Conservation (phyloP, 2,113 vertebrate species). For the Leptodactylus fuscus region DNA sequence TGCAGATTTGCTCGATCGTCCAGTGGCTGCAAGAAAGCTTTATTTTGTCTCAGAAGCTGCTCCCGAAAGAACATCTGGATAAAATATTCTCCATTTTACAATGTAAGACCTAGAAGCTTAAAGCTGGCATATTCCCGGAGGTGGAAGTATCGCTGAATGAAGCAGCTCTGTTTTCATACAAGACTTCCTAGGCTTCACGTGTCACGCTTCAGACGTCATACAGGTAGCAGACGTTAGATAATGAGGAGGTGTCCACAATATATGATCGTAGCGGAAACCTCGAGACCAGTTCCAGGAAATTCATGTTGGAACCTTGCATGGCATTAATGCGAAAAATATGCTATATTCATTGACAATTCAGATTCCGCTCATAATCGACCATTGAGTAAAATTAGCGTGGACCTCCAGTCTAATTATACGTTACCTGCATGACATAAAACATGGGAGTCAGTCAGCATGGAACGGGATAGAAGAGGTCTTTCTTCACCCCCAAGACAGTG, state of each 20-base stretch:
- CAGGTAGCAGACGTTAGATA: slow-evolving; percentile 8
- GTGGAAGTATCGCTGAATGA: slow-evolving; percentile 20
- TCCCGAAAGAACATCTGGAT: slow-evolving; percentile 49
- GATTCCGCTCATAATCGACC: slow-evolving; percentile 9
- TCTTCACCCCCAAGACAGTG: neutral
- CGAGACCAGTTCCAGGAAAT: slow-evolving; percentile 11
- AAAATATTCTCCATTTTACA: slow-evolving; percentile 37
- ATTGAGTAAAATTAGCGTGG: neutral
- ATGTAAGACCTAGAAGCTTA: slow-evolving; percentile 17
- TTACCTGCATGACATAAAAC: slow-evolving; percentile 26
- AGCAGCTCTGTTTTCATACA: slow-evolving; percentile 11
- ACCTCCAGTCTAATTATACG: slow-evolving; percentile 23
- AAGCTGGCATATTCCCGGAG: slow-evolving; percentile 12
- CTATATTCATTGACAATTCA: slow-evolving; percentile 24
- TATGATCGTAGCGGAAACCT: neutral
- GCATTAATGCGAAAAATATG: slow-evolving; percentile 22
- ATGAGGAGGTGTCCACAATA: neutral
- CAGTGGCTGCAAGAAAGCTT: slow-evolving; percentile 24
- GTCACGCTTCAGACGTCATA: neutral
- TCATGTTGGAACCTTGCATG: neutral
- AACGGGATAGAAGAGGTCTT: neutral
- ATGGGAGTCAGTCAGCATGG: neutral
- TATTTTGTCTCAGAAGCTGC: slow-evolving; percentile 41
- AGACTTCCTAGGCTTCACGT: slow-evolving; percentile 1
- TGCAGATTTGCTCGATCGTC: slow-evolving; percentile 29